These are phyloP conservation scores for Stenotaenia linearis DNA, from an alignment of 2,888 invertebrate species.

Conservation along the genomic window DNA sequence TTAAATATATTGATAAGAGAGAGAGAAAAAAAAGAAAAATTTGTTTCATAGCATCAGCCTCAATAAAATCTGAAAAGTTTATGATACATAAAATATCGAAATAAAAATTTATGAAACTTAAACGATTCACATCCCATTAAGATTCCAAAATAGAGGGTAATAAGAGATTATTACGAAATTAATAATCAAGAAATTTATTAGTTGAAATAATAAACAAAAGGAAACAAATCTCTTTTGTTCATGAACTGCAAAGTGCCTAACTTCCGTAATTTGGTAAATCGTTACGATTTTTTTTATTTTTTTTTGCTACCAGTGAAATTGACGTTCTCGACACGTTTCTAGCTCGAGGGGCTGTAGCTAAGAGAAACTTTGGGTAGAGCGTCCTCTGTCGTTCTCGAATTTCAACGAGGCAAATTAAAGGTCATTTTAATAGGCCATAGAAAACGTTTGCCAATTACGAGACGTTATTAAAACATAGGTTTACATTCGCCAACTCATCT, in stretches of 20 bases:
- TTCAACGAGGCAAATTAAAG: slow-evolving; percentile 15
- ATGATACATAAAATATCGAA: not conserved
- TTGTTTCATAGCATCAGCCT: not conserved
- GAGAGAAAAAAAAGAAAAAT: not conserved
- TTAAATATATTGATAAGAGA: not conserved
- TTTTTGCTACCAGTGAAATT: not conserved
- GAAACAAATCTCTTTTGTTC: slow-evolving; percentile 1
- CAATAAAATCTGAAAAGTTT: not conserved
- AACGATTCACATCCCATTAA: not conserved
- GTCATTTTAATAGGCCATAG: slow-evolving; percentile 17
- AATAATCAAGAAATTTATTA: too few species aligned
- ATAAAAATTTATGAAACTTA: not conserved
- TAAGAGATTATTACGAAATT: too few species aligned
- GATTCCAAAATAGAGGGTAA: too few species aligned
- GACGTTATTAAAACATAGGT: slow-evolving; percentile 14
- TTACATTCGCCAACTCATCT: slow-evolving; percentile 24
- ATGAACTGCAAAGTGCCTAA: not conserved
- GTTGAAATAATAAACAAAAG: not conserved
- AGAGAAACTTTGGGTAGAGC: not conserved
- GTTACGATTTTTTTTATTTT: not conserved
- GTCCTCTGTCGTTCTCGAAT: not conserved
- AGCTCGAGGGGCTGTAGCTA: not conserved
- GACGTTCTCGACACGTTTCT: not conserved
- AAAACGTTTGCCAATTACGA: slow-evolving; percentile 17
- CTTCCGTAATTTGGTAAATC: not conserved